These are phyloP conservation scores for Galbula dea DNA, from an alignment of 2,113 vertebrate species.

Conservation along the genomic window DNA sequence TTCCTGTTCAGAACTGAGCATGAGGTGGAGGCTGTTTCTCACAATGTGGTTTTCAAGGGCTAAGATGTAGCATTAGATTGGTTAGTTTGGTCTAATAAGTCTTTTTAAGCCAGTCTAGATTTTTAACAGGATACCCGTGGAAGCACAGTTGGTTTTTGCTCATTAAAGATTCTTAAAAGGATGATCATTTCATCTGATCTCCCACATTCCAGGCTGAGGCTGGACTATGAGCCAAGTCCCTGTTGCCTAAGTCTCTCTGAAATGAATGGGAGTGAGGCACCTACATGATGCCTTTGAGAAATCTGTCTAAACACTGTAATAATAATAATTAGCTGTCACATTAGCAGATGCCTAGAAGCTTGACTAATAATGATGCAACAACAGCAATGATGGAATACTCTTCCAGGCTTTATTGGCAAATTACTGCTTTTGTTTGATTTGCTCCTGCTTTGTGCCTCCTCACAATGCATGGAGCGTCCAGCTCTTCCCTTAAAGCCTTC, in stretches of 20 bases:
- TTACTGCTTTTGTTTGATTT: background rate
- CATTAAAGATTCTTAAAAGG: background rate
- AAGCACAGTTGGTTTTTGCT: background rate
- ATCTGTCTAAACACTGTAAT: background rate
- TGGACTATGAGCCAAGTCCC: background rate
- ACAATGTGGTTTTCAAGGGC: background rate
- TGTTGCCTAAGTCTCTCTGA: background rate
- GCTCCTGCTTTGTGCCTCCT: background rate
- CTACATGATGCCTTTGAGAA: background rate
- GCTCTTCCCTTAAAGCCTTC: background rate
- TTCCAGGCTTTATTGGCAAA: background rate
- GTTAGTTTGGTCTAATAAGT: background rate
- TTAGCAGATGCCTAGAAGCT: background rate
- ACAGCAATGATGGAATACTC: background rate
- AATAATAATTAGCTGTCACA: constrained; percentile 4
- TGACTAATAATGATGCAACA: constrained; percentile 47
- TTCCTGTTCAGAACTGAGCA: background rate
- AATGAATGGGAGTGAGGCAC: background rate
- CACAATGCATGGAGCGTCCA: background rate
- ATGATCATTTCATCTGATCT: background rate
- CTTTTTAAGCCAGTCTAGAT: background rate
- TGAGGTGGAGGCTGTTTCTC: background rate
- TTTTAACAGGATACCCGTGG: background rate
- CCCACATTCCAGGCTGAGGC: background rate
- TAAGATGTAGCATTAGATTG: background rate